These are phyloP conservation scores for Nebria brevicollis DNA, from an alignment of 2,888 invertebrate genomes.

Conservation along the genomic window DNA sequence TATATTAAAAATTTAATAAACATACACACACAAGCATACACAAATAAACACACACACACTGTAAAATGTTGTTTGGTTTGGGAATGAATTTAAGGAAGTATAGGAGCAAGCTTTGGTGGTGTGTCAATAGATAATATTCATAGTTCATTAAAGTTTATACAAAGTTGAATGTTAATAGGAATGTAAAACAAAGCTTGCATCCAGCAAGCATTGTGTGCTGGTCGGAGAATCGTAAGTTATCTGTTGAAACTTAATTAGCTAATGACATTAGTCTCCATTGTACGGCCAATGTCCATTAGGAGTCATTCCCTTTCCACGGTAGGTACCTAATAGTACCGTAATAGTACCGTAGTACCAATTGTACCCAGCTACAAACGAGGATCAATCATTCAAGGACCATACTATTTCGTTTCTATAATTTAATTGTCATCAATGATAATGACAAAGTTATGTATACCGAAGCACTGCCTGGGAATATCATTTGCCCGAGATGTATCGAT, in stretches of 20 bases:
- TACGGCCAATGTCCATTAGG: slow-evolving; percentile 10
- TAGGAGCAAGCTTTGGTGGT: no score
- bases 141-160: neutral
- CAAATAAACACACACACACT: no score
- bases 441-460: slow-evolving; percentile 10
- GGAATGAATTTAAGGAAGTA: no score
- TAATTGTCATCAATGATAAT: slow-evolving; percentile 17
- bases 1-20: no score
- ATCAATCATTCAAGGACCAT: slow-evolving; percentile 11
- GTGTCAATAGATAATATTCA: neutral
- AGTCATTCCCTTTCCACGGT: neutral
- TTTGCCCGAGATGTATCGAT: no score
- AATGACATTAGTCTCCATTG: slow-evolving; percentile 41
- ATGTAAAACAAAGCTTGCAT: neutral
- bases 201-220: neutral
- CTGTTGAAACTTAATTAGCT: slow-evolving; percentile 29
- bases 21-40: no score
- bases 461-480: neutral
- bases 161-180: neutral
- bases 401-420: slow-evolving; percentile 7
- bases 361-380: neutral
- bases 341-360: neutral
- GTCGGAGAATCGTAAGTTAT: slow-evolving; percentile 9
- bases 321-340: neutral
- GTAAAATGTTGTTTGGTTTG: no score